phyloP scores from a whole-genome alignment of 1,140 invertebrate genomes.

The Eciton burchellii region DNA sequence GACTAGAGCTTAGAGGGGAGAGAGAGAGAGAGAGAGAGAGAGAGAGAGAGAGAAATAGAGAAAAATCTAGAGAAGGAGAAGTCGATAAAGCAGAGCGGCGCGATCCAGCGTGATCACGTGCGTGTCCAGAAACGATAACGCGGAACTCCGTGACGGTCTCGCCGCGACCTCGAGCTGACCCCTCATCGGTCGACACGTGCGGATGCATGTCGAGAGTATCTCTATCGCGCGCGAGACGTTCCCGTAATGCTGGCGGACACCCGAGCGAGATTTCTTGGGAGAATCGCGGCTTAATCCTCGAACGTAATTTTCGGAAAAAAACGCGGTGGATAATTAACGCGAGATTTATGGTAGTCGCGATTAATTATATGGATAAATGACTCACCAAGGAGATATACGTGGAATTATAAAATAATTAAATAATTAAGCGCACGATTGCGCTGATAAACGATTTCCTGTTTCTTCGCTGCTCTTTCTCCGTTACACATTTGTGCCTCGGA shows the following conservation, averaged over 20 bases:
- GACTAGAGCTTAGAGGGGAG: background rate
- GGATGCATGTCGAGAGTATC: background rate
- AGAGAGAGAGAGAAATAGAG: too few species aligned
- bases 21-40: background rate
- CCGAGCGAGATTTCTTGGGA: too few species aligned
- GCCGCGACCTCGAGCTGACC: background rate
- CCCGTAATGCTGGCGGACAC: too few species aligned
- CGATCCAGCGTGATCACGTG: slow-evolving; percentile 13
- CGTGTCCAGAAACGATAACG: background rate
- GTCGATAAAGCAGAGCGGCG: slow-evolving; percentile 37
- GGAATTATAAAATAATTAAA: background rate
- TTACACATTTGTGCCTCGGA: background rate
- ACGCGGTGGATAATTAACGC: background rate
- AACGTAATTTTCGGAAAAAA: too few species aligned
- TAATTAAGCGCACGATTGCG: background rate
- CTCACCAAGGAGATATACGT: background rate
- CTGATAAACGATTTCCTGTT: background rate
- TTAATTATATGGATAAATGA: background rate
- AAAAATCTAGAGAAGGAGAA: background rate
- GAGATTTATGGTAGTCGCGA: background rate
- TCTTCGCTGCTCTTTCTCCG: background rate
- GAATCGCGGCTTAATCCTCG: too few species aligned
- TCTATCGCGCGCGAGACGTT: background rate
- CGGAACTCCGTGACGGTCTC: background rate
- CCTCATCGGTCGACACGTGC: too few species aligned